A percentile compares a stretch with the other conserved stretches of the same genome.
These are phyloP conservation scores for Parotocinclus haroldoi DNA, from an alignment of 2,797 vertebrate genomes.

Conservation along the genomic window DNA sequence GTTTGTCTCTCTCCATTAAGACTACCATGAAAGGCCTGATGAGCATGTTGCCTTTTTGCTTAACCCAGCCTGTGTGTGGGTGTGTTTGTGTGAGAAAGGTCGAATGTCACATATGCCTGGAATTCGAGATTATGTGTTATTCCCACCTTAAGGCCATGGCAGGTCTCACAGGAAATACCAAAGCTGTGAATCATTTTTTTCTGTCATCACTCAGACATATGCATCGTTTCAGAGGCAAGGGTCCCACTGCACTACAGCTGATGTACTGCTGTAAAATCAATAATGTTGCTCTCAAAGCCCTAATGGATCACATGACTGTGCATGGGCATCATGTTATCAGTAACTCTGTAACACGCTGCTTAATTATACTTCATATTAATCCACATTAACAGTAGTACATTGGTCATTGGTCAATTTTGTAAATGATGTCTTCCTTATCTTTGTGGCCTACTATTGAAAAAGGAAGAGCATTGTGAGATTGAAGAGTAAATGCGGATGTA, in stretches of 20 bases:
- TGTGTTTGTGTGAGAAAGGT: constrained; percentile 9
- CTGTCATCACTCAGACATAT: constrained; percentile 9
- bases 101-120: constrained; percentile 24
- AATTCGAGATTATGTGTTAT: constrained; percentile 18
- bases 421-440: no score
- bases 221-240: background rate
- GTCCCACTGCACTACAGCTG: constrained; percentile 5
- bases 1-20: constrained; percentile 5
- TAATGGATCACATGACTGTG: constrained; percentile 38
- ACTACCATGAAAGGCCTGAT: background rate
- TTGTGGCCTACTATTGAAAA: no score
- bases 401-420: no score
- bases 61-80: background rate
- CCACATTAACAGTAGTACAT: background rate
- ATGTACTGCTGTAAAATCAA: constrained; percentile 28
- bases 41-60: constrained; percentile 12
- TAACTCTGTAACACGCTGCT: background rate
- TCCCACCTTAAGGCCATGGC: constrained; percentile 17
- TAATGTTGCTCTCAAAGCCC: constrained; percentile 28
- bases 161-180: constrained; percentile 27
- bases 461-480: no score
- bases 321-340: constrained; percentile 4
- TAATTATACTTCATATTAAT: constrained; percentile 6
- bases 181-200: constrained; percentile 21
- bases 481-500: no score